Evolutionary conservation across 2,888 invertebrate genomes (phyloP).

Genomic region (Furcula furcula): DNA sequence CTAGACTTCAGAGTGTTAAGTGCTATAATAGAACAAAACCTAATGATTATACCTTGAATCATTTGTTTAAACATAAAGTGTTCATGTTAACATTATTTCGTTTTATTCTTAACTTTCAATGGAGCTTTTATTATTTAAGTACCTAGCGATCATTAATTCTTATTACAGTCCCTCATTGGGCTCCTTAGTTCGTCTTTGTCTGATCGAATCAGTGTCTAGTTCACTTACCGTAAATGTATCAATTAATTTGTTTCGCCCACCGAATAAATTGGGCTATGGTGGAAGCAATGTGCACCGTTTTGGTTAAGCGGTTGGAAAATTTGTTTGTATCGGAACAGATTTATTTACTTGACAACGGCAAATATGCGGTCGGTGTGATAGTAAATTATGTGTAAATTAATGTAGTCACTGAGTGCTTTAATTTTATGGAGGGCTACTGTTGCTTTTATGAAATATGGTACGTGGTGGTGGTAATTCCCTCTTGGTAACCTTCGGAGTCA

Average conservation of each 20-base stretch:
- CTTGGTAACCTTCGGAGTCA: too few relatives aligned
- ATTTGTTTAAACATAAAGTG: too few relatives aligned
- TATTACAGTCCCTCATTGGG: conserved; percentile 17
- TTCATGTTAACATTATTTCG: conserved; percentile 9
- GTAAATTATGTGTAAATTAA: too few relatives aligned
- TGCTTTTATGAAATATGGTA: too few relatives aligned
- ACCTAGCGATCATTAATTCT: conserved; percentile 25
- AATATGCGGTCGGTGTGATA: too few relatives aligned
- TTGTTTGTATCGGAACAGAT: too few relatives aligned
- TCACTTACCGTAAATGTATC: conserved; percentile 26
- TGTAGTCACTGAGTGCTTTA: too few relatives aligned
- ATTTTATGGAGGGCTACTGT: too few relatives aligned
- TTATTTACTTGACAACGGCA: too few relatives aligned
- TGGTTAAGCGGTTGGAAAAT: neutral
- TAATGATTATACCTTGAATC: too few relatives aligned
- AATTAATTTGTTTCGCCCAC: conserved; percentile 27
- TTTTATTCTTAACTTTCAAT: conserved; percentile 12
- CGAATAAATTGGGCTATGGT: neutral
- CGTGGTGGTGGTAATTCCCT: too few relatives aligned
- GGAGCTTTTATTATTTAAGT: conserved; percentile 13
- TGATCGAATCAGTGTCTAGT: conserved; percentile 21
- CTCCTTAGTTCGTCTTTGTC: conserved; percentile 19
- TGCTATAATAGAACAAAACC: too few relatives aligned
- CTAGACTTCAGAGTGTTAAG: neutral
- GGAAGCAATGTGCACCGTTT: neutral